Evolutionary conservation across 1,140 invertebrate genomes (phyloP).

Genomic region (Myzus persicae): DNA sequence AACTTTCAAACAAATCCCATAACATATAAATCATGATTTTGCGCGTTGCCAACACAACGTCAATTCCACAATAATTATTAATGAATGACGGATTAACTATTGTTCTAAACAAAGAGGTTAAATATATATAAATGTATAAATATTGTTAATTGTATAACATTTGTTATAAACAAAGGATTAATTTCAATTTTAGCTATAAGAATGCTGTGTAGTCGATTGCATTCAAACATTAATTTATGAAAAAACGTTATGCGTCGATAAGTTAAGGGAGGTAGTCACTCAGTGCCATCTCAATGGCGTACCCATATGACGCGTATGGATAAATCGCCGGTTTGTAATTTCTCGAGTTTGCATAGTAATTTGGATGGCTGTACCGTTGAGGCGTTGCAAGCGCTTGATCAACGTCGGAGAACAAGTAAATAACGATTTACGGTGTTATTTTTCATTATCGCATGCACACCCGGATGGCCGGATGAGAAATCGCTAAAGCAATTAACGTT

Average conservation of each 20-base stretch:
- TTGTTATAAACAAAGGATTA: background rate
- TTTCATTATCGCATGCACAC: background rate
- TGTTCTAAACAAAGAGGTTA: background rate
- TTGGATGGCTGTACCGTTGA: background rate
- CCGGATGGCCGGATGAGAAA: background rate
- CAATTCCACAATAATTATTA: background rate
- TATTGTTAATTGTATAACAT: too few relatives aligned
- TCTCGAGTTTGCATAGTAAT: background rate
- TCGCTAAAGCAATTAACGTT: background rate
- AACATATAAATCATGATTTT: background rate
- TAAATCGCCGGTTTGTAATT: background rate
- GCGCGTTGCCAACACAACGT: background rate
- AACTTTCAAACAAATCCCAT: background rate
- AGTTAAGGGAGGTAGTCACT: background rate
- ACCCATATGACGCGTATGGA: background rate
- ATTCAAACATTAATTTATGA: background rate
- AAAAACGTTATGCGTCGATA: background rate
- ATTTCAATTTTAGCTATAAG: background rate
- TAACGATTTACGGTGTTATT: background rate
- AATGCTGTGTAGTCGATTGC: background rate
- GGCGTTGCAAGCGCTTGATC: background rate
- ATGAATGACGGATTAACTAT: background rate
- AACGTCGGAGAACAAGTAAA: background rate
- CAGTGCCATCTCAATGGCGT: background rate
- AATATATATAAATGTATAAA: too few relatives aligned